phyloP scores from a whole-genome alignment of 35 echinoderm and acorn worm genomes.

The Heliocidaris tuberculata region DNA sequence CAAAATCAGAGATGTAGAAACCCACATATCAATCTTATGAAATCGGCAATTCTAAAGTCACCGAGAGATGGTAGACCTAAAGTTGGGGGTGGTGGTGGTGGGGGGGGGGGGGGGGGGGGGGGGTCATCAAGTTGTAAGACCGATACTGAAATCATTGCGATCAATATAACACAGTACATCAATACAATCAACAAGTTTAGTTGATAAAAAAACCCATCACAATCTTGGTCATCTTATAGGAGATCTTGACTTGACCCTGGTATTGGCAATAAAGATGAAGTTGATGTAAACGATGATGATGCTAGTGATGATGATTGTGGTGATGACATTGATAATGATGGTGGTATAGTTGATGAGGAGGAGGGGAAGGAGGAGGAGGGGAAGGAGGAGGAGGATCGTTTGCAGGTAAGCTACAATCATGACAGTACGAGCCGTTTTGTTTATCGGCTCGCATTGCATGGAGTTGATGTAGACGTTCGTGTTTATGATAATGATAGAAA shows the following conservation, averaged over 20 bases:
- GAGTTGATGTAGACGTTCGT: slow-evolving; percentile 34
- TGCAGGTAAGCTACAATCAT: neutral
- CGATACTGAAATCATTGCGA: neutral
- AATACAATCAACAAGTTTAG: too few species aligned
- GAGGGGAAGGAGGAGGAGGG: slow-evolving; percentile 29
- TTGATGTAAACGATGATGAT: neutral
- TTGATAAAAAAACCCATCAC: too few species aligned
- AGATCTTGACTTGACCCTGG: neutral
- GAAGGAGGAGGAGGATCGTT: neutral
- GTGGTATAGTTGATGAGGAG: slow-evolving; percentile 48
- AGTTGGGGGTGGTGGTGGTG: too few species aligned
- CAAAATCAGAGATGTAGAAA: too few species aligned
- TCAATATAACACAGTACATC: neutral
- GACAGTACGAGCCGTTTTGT: neutral
- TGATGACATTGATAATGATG: slow-evolving; percentile 34
- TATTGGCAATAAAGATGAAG: neutral
- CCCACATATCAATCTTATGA: too few species aligned
- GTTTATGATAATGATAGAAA: slow-evolving; percentile 36
- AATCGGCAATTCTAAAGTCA: neutral
- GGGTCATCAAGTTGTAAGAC: neutral
- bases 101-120: neutral
- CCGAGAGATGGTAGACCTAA: neutral
- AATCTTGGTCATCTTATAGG: too few species aligned
- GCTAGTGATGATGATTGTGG: neutral
- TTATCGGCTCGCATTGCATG: neutral